Evolutionary conservation across 2,888 invertebrate genomes (phyloP).

Genomic region (Harpalus rufipes): DNA sequence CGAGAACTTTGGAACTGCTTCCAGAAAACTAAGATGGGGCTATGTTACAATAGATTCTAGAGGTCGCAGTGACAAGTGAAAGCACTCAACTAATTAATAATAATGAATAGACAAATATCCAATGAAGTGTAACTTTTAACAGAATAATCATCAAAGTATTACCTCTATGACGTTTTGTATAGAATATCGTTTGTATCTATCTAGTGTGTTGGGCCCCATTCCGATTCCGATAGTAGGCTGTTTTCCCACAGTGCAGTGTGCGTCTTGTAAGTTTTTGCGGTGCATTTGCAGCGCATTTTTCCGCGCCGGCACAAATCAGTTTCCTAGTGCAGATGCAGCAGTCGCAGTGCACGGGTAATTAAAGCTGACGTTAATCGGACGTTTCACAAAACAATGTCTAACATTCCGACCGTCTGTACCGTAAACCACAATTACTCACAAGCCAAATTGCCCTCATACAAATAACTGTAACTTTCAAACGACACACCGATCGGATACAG

Average conservation of each 20-base stretch:
- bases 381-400: conserved; percentile 66
- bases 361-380: conserved; percentile 61
- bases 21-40: no score
- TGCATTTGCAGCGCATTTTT: conserved; percentile 55
- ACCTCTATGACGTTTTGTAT: no score
- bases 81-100: no score
- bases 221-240: not conserved
- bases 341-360: conserved; percentile 38
- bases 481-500: not conserved
- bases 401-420: conserved; percentile 61
- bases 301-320: conserved; percentile 59
- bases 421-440: conserved; percentile 64
- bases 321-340: conserved; percentile 53
- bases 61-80: no score
- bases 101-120: no score
- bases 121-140: no score
- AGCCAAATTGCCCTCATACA: conserved; percentile 5
- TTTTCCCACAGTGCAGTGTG: conserved; percentile 53
- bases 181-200: no score
- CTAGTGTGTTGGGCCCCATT: no score
- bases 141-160: no score
- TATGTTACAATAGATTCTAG: no score
- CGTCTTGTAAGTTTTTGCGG: conserved; percentile 27
- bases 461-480: conserved; percentile 49
- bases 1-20: no score